Evolutionary conservation across 2,888 invertebrate species (phyloP).

Genomic region (Eupithecia insigniata): DNA sequence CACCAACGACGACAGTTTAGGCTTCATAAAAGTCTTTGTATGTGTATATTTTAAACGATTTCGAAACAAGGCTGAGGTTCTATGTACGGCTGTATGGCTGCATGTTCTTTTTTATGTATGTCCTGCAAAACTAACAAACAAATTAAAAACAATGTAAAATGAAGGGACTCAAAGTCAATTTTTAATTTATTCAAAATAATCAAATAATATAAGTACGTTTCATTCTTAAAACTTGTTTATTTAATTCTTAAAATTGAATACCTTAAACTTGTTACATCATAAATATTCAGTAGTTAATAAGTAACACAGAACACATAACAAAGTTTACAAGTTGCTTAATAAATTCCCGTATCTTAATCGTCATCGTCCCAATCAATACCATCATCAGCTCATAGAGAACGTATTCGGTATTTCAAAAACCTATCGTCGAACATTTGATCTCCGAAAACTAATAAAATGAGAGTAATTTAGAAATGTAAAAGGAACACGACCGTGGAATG

Average conservation of each 20-base stretch:
- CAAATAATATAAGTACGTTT: too few relatives aligned
- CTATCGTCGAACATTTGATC: slow-evolving; percentile 42
- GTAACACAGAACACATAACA: slow-evolving; percentile 16
- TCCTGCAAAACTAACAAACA: too few relatives aligned
- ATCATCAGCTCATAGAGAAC: slow-evolving; percentile 23
- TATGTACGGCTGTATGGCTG: too few relatives aligned
- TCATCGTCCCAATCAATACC: slow-evolving; percentile 27
- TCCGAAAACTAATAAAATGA: slow-evolving; percentile 45
- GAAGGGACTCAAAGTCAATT: too few relatives aligned
- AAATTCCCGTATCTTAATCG: slow-evolving; percentile 34
- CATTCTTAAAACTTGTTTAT: not conserved
- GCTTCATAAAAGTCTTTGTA: not conserved
- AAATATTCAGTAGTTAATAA: slow-evolving; percentile 28
- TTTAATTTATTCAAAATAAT: too few relatives aligned
- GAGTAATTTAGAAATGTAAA: slow-evolving; percentile 47
- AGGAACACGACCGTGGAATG: slow-evolving; percentile 43
- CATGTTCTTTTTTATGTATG: too few relatives aligned
- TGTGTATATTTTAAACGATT: too few relatives aligned
- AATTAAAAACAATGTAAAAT: too few relatives aligned
- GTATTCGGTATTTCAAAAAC: slow-evolving; percentile 39
- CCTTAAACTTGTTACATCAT: not conserved
- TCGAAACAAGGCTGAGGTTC: too few relatives aligned
- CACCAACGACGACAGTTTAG: not conserved
- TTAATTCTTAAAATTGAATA: too few relatives aligned
- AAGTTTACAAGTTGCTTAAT: slow-evolving; percentile 24